A percentile compares a stretch with the other conserved stretches of the same genome.
Evolutionary conservation across 2,888 invertebrate species (phyloP).

Genomic region (Athalia cordata): DNA sequence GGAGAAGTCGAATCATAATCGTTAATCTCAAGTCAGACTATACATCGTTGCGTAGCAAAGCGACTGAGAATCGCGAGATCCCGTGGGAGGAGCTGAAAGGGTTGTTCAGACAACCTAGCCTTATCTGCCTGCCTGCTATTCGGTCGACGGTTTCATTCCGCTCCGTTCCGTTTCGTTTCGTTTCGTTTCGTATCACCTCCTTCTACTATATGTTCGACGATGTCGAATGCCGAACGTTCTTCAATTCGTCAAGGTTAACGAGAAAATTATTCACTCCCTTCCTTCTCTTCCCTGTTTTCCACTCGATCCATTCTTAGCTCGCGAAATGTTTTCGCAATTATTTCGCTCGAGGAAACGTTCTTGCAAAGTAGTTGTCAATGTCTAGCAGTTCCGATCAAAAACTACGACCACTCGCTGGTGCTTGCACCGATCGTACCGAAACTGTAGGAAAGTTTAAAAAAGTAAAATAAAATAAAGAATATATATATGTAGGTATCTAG

Average conservation of each 20-base stretch:
- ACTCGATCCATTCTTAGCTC: background rate
- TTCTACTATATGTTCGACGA: background rate
- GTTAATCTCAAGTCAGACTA: slow-evolving; percentile 29
- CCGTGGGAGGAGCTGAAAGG: slow-evolving; percentile 9
- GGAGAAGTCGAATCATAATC: background rate
- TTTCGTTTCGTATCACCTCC: too few species aligned
- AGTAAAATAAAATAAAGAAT: background rate
- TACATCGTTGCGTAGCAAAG: background rate
- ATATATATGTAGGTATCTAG: background rate
- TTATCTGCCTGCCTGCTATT: background rate
- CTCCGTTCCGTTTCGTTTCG: too few species aligned
- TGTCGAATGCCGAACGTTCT: slow-evolving; percentile 23
- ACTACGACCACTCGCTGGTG: background rate
- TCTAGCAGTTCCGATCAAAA: background rate
- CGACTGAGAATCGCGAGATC: background rate
- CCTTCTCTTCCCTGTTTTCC: background rate
- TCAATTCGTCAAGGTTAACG: slow-evolving; percentile 30
- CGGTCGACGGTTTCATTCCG: too few species aligned
- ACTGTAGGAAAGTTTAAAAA: slow-evolving; percentile 3
- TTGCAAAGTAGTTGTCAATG: background rate
- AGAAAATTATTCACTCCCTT: slow-evolving; percentile 25
- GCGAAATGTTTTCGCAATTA: slow-evolving; percentile 19
- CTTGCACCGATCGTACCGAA: background rate
- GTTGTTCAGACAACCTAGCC: slow-evolving; percentile 1
- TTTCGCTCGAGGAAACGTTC: slow-evolving; percentile 2